Base-by-base conservation (phyloP, 2,888 invertebrate genomes). In the Hoplodrina ambigua region DNA sequence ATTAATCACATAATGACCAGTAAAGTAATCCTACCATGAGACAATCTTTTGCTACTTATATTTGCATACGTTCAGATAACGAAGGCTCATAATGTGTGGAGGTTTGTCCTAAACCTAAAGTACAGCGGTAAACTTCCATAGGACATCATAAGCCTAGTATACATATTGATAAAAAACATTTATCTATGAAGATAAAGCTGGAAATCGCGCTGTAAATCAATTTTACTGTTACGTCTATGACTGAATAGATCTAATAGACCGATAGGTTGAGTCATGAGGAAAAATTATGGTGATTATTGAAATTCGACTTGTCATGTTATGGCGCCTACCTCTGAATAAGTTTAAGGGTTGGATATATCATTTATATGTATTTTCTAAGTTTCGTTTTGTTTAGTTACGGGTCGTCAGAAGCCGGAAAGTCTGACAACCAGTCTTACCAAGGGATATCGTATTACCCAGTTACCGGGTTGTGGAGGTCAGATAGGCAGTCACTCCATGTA, bases 101-200 rank as follows among this genome's bases (percentile, higher is more conserved):
- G 54, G 41, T 25, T 55, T 65, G 58, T 54, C 59, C 66, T 55
- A 50, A 72, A 46, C 50, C 20, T 25, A 10, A 17, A 25, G 17
- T 71, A 11, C 66, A 1, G 17, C 33, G 37, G 6, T 66, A 73
- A 66, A 49, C 54, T 65, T 72, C 55, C 55, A 56, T 37, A 52
- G 25, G 3, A 11, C 0, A 1, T 17, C 37, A 52, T 33, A 56
- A n/a, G 11, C 7, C 20, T 20, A 57, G 11, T 15, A 5, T 55
- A 5, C 52, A 7, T 8, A 20, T 19, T 19, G 53, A 68, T 68
- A 61, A 58, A 5, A 52, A 11, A 0, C 0, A 17, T 57, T 58
- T 62, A 68, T 56, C 53, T 57, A 52, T 1, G 8, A 37, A 49
- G 60, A 50, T 61, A 61, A 68, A 49, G 13, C 2, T n/a, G 37